These are phyloP conservation scores for Arizona elegans DNA, from an alignment of 2,113 vertebrate species.

Conservation along the genomic window DNA sequence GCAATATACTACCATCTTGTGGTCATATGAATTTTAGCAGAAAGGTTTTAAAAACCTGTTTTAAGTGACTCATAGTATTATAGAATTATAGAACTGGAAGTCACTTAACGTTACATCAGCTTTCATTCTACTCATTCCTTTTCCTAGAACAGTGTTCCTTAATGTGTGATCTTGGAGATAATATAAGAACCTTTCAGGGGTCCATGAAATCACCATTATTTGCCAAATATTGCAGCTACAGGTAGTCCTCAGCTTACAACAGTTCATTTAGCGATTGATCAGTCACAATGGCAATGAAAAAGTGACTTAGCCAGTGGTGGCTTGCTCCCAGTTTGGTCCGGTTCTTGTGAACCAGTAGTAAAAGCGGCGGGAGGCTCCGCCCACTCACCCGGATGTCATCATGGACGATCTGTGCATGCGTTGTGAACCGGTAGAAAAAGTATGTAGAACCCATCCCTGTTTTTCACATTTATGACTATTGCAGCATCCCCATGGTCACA, in stretches of 20 bases:
- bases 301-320: background rate
- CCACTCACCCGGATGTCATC: no score
- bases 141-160: background rate
- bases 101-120: background rate
- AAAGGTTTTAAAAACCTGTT: background rate
- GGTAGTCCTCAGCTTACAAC: background rate
- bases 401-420: no score
- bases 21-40: background rate
- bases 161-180: background rate
- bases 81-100: background rate
- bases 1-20: constrained; percentile 19
- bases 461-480: background rate
- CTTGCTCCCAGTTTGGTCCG: no score
- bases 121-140: background rate
- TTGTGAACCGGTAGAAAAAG: no score
- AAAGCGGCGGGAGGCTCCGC: no score
- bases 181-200: background rate
- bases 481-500: background rate
- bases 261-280: background rate
- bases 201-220: background rate
- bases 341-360: no score
- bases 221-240: background rate
- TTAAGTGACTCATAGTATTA: background rate
- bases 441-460: background rate
- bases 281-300: background rate